Conservation (phyloP, 2,888 invertebrate species). For the Chrysotoxum bicinctum region DNA sequence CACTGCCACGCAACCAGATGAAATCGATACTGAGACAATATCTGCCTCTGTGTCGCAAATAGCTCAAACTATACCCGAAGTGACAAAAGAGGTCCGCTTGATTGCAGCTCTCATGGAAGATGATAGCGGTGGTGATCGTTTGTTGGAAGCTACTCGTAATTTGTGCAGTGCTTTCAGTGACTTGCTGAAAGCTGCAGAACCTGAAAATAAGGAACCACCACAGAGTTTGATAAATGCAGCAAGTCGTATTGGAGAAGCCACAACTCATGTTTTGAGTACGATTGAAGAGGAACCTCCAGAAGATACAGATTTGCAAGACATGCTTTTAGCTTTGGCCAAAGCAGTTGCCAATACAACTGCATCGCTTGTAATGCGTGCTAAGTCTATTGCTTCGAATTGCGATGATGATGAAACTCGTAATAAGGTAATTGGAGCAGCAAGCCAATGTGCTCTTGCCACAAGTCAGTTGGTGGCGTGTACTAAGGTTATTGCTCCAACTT, state of each 20-base stretch:
- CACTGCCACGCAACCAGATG: constrained; percentile 93
- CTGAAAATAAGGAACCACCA: constrained; percentile 95
- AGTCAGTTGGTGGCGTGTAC: constrained; percentile 98
- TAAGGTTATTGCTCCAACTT: constrained; percentile 94
- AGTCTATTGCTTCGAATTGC: constrained; percentile 96
- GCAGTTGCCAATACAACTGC: constrained; percentile 99
- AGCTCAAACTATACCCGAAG: constrained; percentile 97
- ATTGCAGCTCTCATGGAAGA: constrained; percentile 98
- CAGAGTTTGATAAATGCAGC: constrained; percentile 97
- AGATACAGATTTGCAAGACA: constrained; percentile 92
- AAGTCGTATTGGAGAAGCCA: constrained; percentile 97
- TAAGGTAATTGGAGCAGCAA: constrained; percentile 95
- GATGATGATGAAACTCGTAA: constrained; percentile 84
- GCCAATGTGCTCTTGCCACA: constrained; percentile 97
- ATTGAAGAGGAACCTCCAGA: constrained; percentile 95
- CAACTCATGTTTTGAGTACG: constrained; percentile 94
- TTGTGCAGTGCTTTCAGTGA: constrained; percentile 97
- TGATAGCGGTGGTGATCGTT: constrained; percentile 89
- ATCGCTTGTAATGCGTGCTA: constrained; percentile 96
- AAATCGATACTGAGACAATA: constrained; percentile 97
- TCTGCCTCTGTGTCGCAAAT: constrained; percentile 99
- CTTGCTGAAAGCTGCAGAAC: constrained; percentile 96
- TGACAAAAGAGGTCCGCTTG: constrained; percentile 90
- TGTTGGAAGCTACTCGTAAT: constrained; percentile 95
- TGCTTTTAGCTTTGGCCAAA: constrained; percentile 95